Evolutionary conservation across 2,888 invertebrate genomes (phyloP).

Genomic region (Napeogenes sylphis): DNA sequence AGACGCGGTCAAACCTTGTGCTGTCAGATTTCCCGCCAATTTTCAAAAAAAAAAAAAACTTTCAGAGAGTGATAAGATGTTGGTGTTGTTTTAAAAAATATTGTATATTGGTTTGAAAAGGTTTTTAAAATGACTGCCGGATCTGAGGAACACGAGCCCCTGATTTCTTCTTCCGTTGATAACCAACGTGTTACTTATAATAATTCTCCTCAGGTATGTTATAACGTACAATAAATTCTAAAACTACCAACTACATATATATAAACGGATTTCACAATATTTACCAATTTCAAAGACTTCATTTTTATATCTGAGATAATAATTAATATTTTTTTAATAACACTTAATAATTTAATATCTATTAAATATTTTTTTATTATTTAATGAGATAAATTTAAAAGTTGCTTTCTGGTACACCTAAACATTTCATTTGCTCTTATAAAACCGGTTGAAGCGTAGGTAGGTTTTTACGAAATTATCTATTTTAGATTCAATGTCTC

Average conservation of each 20-base stretch:
- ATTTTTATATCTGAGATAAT: neutral
- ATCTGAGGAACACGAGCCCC: slow-evolving; percentile 70
- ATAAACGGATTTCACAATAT: neutral
- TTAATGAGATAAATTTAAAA: neutral
- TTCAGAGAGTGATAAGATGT: slow-evolving; percentile 41
- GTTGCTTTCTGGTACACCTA: neutral
- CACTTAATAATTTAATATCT: neutral
- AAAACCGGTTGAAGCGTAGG: slow-evolving; percentile 8
- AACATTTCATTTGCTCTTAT: neutral
- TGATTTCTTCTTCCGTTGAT: slow-evolving; percentile 67
- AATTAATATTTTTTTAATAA: neutral
- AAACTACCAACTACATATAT: neutral
- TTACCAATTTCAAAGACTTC: neutral
- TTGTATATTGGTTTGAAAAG: slow-evolving; percentile 14
- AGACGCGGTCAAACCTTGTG: slow-evolving; percentile 30
- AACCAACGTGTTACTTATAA: slow-evolving; percentile 63
- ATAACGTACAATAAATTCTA: neutral
- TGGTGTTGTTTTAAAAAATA: slow-evolving; percentile 34
- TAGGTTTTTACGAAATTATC: slow-evolving; percentile 3
- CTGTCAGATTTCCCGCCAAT: slow-evolving; percentile 43
- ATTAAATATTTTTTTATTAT: neutral
- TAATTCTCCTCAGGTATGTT: slow-evolving; percentile 60
- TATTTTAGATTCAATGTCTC: slow-evolving; percentile 5
- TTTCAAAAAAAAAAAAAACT: slow-evolving; percentile 18
- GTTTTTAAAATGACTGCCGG: slow-evolving; percentile 62